phyloP scores from a whole-genome alignment of 1,140 invertebrate genomes.

The Cyclina sinensis region DNA sequence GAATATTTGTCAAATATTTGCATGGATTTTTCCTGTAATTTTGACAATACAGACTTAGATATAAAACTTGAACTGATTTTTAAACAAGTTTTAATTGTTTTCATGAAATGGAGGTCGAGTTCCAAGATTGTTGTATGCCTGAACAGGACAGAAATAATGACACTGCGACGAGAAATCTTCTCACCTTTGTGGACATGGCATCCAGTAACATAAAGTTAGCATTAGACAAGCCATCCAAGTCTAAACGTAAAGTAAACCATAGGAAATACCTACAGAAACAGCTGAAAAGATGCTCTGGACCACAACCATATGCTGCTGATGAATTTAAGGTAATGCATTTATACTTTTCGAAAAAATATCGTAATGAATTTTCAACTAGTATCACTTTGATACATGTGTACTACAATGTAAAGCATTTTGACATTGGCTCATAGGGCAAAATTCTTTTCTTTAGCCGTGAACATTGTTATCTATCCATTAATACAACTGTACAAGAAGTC shows the following conservation, averaged over 20 bases:
- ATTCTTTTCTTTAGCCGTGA: too few relatives aligned
- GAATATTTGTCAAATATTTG: too few relatives aligned
- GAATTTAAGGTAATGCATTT: conserved; percentile 46
- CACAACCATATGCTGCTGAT: conserved; percentile 45
- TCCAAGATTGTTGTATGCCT: neutral
- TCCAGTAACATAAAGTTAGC: conserved; percentile 82
- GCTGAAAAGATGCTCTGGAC: conserved; percentile 77
- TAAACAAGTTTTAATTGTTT: too few relatives aligned
- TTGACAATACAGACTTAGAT: neutral
- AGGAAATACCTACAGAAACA: conserved; percentile 85
- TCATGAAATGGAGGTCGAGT: conserved; percentile 30
- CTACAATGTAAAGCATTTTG: too few relatives aligned
- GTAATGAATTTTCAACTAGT: too few relatives aligned
- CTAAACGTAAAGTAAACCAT: conserved; percentile 84
- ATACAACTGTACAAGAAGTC: too few relatives aligned
- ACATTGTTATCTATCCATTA: too few relatives aligned
- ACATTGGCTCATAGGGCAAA: too few relatives aligned
- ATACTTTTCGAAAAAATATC: too few relatives aligned
- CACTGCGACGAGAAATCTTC: conserved; percentile 74
- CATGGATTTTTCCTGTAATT: neutral
- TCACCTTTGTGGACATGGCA: conserved; percentile 82
- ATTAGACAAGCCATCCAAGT: conserved; percentile 79
- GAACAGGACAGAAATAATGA: conserved; percentile 32
- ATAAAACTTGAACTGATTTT: too few relatives aligned
- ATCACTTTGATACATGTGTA: too few relatives aligned